Conservation (phyloP, 2,113 vertebrate species). For the Sphaerodactylus townsendi region DNA sequence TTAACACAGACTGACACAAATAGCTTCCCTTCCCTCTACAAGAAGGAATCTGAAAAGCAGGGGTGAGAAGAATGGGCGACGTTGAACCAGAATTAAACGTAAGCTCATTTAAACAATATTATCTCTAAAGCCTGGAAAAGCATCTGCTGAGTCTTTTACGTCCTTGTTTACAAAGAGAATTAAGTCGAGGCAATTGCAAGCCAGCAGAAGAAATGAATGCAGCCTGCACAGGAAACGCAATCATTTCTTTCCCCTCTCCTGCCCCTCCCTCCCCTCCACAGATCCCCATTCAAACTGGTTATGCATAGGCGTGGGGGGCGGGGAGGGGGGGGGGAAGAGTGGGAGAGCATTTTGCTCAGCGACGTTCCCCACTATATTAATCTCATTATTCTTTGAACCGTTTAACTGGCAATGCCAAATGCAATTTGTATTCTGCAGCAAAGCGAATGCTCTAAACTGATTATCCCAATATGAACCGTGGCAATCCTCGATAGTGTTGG, state of each 20-base stretch:
- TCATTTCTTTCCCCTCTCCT: conserved; percentile 36
- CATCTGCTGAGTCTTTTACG: conserved; percentile 11
- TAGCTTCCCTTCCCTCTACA: conserved; percentile 3
- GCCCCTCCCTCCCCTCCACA: conserved; percentile 19
- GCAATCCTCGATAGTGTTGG: conserved; percentile 96
- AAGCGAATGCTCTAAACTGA: conserved; percentile 98
- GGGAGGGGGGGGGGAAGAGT: conserved; percentile 29
- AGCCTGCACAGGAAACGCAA: conserved; percentile 49
- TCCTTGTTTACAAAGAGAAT: conserved; percentile 43
- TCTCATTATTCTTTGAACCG: conserved; percentile 99
- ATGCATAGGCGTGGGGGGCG: conserved; percentile 74
- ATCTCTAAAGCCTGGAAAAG: conserved; percentile 31
- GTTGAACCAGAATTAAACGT: conserved; percentile 23
- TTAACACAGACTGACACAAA: background rate
- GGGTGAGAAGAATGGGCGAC: background rate
- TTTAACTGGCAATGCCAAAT: conserved; percentile 98
- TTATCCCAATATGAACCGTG: conserved; percentile 99
- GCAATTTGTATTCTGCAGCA: conserved; percentile 99
- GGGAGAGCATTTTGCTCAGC: conserved; percentile 78
- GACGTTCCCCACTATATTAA: conserved; percentile 98
- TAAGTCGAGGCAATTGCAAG: conserved; percentile 31
- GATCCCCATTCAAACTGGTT: conserved; percentile 76
- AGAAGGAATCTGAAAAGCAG: background rate
- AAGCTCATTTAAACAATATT: conserved; percentile 33
- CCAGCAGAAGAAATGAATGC: conserved; percentile 47